Base-by-base conservation (phyloP, 2,888 invertebrate species). In the Acrocyrtus sp. region DNA sequence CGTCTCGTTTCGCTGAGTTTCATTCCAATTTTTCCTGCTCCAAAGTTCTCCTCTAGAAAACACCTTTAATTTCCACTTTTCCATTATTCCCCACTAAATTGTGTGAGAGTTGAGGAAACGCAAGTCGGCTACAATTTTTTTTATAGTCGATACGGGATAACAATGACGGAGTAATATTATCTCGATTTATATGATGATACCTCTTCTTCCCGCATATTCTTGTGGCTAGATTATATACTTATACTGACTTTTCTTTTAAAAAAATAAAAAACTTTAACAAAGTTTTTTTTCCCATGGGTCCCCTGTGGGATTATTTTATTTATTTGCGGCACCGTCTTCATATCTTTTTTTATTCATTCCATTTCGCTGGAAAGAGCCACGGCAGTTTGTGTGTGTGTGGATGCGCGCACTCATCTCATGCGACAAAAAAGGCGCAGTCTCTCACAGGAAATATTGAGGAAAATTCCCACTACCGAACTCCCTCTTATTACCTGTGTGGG, bases 1-100 rank as follows among this genome's bases (percentile, higher is more conserved):
- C 56, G 66, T 72, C 61, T 72, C 72, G 72, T 53, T 47, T 72
- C 56, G 72, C 48, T 61, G 72, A 53, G 34, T 61, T 56, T 54
- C 50, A 22, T 60, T 47, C 29, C 47, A 45, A 21, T 68, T 68
- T 51, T 68, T 51, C n/a, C 54, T n/a, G 10, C 6, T 24, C 22
- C 34, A 60, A 61, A 53, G 54, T 34, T 34, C 34, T n/a, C n/a
- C n/a, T n/a, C n/a, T n/a, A n/a, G n/a, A 34, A 34, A 34, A 34
- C 34, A 12, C 12, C 34, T n/a, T n/a, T n/a, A n/a, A 34, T 34
- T 34, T 34, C 12, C 34, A 34, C 34, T 34, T 34, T 34, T 34
- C 12, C 34, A 34, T 34, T 34, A 5, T 34, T 34, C 12, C 34
- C 34, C n/a, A n/a, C n/a, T n/a, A n/a, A n/a, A n/a, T n/a, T n/a